Evolutionary conservation across 53 echinoderm and acorn worm genomes (phyloP), one percentile per base, ranked within the genome.

Genomic region (Zoroaster sp.): DNA sequence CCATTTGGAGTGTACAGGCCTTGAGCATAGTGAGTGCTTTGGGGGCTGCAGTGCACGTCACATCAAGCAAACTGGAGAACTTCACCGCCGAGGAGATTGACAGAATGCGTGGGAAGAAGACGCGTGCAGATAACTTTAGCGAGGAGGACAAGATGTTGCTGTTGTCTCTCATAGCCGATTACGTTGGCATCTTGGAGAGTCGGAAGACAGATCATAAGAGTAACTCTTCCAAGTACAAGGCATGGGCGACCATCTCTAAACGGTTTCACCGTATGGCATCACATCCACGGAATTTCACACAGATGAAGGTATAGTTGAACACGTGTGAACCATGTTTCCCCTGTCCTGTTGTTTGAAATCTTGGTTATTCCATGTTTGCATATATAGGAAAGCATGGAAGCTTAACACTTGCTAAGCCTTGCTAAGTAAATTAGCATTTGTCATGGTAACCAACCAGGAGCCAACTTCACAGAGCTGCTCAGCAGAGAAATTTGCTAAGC

Each of bases 171-270:
- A 81, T 81, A 20, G 81, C 81, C 6, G 67, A 81, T 30, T 66
- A 81, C 8, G 81, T 81, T 35, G 38, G 23, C 2, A 41, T 81
- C 81, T 40, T 81, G 30, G 81, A 81, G 32, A 40, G 66, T 31
- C 66, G 81, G 7, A 81, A 81, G 68, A 81, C 81, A 32, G 81
- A 81, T 28, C 81, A 81, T 33, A 81, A 81, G 81, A 81, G 66
- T 66, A 81, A 81, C 66, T 81, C 81, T 3, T 40, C 66, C 44
- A 81, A 81, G 66, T 81, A 81, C 42, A 81, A 81, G 66, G 81
- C 81, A 4, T 81, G 81, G 81, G 81, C 81, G 13, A 12, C 66
- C 6, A 81, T 81, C 66, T 81, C 81, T 31, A 81, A 43, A 31
- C 65, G 66, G 67, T 81, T 81, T 41, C 81, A 81, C 23, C 81